phyloP scores from a whole-genome alignment of 2,797 vertebrate genomes.

The Eleutherodactylus coqui region DNA sequence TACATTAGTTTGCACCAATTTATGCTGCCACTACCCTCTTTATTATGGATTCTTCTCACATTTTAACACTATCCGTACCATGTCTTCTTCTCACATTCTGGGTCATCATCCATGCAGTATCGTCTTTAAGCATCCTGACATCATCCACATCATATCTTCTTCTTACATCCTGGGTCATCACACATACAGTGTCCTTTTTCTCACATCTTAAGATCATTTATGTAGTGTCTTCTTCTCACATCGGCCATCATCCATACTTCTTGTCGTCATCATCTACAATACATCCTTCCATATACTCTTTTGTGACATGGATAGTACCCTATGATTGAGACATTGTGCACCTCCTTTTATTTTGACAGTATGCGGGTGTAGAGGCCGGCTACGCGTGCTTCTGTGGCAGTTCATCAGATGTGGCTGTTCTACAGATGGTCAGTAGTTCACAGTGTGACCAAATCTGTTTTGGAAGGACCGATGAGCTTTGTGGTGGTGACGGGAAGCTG shows the following conservation, averaged over 20 bases:
- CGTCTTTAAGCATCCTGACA: not conserved
- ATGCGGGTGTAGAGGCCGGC: slow-evolving; percentile 75
- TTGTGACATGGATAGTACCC: too few relatives aligned
- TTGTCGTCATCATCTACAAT: not conserved
- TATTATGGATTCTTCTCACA: too few relatives aligned
- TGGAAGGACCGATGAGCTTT: slow-evolving; percentile 73
- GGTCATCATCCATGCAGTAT: not conserved
- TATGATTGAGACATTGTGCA: too few relatives aligned
- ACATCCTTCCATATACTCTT: not conserved
- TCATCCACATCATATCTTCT: not conserved
- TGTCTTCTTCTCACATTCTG: not conserved
- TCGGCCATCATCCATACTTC: not conserved
- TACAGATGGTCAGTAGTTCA: slow-evolving; percentile 66
- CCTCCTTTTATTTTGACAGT: slow-evolving; percentile 65
- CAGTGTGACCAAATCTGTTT: slow-evolving; percentile 77
- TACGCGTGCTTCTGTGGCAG: slow-evolving; percentile 77
- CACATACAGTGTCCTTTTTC: not conserved
- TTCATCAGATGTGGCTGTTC: slow-evolving; percentile 67
- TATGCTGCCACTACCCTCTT: too few relatives aligned
- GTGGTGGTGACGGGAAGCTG: slow-evolving; percentile 73
- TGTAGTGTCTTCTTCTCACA: not conserved
- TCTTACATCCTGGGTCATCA: not conserved
- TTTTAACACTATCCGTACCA: too few relatives aligned
- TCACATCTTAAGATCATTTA: not conserved
- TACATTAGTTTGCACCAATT: too few relatives aligned